These are phyloP conservation scores for Aleiodes alternator DNA, from an alignment of 2,888 invertebrate species.

Conservation along the genomic window DNA sequence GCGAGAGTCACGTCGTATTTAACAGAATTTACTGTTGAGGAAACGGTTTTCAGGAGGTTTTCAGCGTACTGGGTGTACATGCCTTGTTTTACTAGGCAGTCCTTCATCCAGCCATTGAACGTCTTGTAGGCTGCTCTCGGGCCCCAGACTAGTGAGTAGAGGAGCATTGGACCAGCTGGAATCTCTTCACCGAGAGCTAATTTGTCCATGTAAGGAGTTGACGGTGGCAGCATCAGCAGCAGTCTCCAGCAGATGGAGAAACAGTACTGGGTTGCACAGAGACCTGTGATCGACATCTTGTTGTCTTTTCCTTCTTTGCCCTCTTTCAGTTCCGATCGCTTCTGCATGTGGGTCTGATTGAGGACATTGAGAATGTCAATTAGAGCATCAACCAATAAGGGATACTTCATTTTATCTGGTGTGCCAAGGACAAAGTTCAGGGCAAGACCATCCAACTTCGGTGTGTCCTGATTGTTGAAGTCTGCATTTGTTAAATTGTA, in stretches of 20 bases:
- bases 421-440: conserved; percentile 96
- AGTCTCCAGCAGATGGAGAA: conserved; percentile 91
- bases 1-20: conserved; percentile 80
- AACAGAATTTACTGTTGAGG: conserved; percentile 82
- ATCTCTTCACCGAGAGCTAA: conserved; percentile 82
- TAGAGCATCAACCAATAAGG: conserved; percentile 89
- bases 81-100: conserved; percentile 92
- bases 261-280: conserved; percentile 93
- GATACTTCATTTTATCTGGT: conserved; percentile 93
- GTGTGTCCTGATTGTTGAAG: conserved; percentile 86
- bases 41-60: conserved; percentile 83
- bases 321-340: conserved; percentile 61
- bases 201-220: conserved; percentile 90
- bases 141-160: conserved; percentile 93
- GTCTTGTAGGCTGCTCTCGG: conserved; percentile 90
- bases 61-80: conserved; percentile 89
- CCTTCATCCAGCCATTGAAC: conserved; percentile 93
- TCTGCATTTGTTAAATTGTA: conserved; percentile 91
- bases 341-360: conserved; percentile 78
- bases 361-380: conserved; percentile 89
- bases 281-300: conserved; percentile 78
- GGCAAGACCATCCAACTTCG: conserved; percentile 93
- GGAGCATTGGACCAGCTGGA: conserved; percentile 82
- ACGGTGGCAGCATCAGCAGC: conserved; percentile 91
- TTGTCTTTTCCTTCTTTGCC: conserved; percentile 66